Evolutionary conservation across 2,888 invertebrate genomes (phyloP).

Genomic region (Xylocampa areola): DNA sequence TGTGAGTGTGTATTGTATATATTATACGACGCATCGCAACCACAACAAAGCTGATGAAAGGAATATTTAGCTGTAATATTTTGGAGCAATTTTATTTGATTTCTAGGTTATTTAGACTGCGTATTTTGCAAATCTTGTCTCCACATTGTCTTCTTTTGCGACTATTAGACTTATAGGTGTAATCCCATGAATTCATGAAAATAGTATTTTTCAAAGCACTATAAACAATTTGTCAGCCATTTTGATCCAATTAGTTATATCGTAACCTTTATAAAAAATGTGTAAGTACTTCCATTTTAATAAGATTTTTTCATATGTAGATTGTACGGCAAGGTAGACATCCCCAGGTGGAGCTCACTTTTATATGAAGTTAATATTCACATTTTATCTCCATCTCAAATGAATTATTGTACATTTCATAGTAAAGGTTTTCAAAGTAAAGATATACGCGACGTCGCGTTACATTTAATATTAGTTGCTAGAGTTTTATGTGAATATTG

Average conservation of each 20-base stretch:
- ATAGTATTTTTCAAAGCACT: constrained; percentile 82
- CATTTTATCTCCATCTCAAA: constrained; percentile 72
- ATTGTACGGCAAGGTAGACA: constrained; percentile 82
- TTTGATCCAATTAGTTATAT: constrained; percentile 86
- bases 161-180: constrained; percentile 79
- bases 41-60: constrained; percentile 69
- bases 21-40: constrained; percentile 79
- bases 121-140: constrained; percentile 72
- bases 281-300: constrained; percentile 89
- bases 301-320: constrained; percentile 87
- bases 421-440: constrained; percentile 56
- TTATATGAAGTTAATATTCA: constrained; percentile 79
- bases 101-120: constrained; percentile 67
- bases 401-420: constrained; percentile 65
- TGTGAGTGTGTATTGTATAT: constrained; percentile 88
- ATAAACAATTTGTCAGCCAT: constrained; percentile 84
- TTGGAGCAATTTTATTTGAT: constrained; percentile 63
- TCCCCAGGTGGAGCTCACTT: constrained; percentile 79
- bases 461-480: constrained; percentile 67
- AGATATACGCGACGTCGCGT: constrained; percentile 57
- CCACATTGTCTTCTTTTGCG: constrained; percentile 83
- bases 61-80: constrained; percentile 75
- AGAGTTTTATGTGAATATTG: constrained; percentile 84
- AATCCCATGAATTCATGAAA: constrained; percentile 77
- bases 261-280: constrained; percentile 75